Evolutionary conservation across 2,888 invertebrate species (phyloP), one percentile per base, ranked within the genome.

Genomic region (Molanna angustata): DNA sequence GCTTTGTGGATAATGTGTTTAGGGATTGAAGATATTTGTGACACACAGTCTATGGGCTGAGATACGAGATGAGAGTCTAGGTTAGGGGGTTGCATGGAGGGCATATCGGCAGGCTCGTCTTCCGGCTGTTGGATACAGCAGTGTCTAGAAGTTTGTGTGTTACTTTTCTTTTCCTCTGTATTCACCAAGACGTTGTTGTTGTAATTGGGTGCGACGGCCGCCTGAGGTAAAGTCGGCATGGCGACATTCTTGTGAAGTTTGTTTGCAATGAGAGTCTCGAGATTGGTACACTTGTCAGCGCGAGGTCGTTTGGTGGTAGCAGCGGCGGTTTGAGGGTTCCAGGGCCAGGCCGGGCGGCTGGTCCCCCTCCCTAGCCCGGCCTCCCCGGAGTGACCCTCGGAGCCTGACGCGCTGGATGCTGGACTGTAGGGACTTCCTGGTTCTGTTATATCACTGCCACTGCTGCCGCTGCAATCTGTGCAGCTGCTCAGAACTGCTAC

Each of bases 391-490:
- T 52, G 52, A 61, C 37, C 41, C 17, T 27, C 39, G 40, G 65
- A 64, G 41, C 59, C 56, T 61, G 65, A 52, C 69, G 62, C 37
- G 45, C 70, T 68, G 61, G 82, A 79, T 65, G 79, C 76, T 61
- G 86, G 85, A 71, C 87, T 90, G 73, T 85, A 88, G 63, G 91
- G 91, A 54, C 90, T 90, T 60, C 88, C 87, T 51, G 90, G 90
- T 71, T 90, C 90, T 63, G 90, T 89, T 71, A 90, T 88, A 75
- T 90, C 91, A 73, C 90, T 90, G 64, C 81, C 74, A 70, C 83
- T 76, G 65, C 82, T 84, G 65, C 84, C 80, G 60, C 80, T 78
- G 70, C 83, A 75, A 35, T 84, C 87, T 64, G 88, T 88, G 57
- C 85, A 81, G 66, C 86, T 84, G 74, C 88, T 87, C 68, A 86